Conservation (phyloP, 1,140 invertebrate species). For the Belonocnema kinseyi region DNA sequence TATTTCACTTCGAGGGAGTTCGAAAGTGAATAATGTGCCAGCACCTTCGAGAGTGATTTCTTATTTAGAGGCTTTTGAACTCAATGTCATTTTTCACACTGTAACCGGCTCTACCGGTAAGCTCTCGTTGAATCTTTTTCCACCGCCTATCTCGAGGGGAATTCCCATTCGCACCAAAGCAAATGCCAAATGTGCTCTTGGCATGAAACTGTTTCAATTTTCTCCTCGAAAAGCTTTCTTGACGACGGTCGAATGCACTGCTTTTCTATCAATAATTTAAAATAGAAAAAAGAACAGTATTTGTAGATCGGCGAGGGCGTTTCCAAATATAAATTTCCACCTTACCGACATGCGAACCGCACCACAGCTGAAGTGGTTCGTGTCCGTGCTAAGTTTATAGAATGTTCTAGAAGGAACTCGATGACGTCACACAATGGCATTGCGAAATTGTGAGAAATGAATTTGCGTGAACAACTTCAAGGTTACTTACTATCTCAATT, state of each 20-base stretch:
- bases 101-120: slow-evolving; percentile 39
- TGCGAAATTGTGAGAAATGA: no score
- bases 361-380: no score
- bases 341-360: no score
- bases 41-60: slow-evolving; percentile 57
- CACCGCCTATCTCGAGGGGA: background rate
- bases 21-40: slow-evolving; percentile 52
- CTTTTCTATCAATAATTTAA: slow-evolving; percentile 20
- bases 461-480: no score
- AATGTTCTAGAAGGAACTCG: no score
- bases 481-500: no score
- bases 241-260: background rate
- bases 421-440: no score
- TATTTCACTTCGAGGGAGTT: slow-evolving; percentile 54
- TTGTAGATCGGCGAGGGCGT: no score
- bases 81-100: slow-evolving; percentile 63
- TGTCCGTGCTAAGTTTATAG: no score
- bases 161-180: slow-evolving; percentile 5
- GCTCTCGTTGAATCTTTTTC: slow-evolving; percentile 40
- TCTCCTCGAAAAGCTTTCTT: background rate
- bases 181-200: slow-evolving; percentile 18
- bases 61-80: slow-evolving; percentile 63
- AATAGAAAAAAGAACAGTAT: background rate
- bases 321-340: no score
- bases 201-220: slow-evolving; percentile 31